Conservation (phyloP, 2,888 invertebrate species). For the Ochropleura leucogaster region DNA sequence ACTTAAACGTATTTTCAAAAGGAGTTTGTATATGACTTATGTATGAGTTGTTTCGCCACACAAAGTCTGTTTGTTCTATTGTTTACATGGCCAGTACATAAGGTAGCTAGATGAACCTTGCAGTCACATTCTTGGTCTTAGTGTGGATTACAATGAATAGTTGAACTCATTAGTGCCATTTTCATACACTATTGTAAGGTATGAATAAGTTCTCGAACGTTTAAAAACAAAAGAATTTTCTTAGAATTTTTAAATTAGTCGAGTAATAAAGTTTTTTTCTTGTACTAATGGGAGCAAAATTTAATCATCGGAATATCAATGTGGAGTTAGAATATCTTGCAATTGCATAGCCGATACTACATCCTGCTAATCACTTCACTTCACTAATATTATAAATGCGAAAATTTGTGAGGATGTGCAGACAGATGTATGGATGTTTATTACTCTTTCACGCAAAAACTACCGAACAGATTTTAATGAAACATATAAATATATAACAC, state of each 20-base stretch:
- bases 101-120: constrained; percentile 62
- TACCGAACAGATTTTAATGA: too few species aligned
- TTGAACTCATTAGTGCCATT: constrained; percentile 62
- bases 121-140: constrained; percentile 57
- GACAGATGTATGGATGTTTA: too few species aligned
- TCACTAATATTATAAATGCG: too few species aligned
- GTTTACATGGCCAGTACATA: constrained; percentile 57
- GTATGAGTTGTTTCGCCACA: constrained; percentile 58
- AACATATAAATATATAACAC: too few species aligned
- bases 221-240: constrained; percentile 39
- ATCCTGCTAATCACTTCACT: too few species aligned
- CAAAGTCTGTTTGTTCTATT: constrained; percentile 58
- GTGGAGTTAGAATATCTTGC: not conserved
- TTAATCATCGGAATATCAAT: not conserved
- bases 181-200: constrained; percentile 50
- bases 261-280: not conserved
- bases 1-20: constrained; percentile 52
- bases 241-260: constrained; percentile 26
- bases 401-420: too few species aligned
- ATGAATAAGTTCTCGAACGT: constrained; percentile 40
- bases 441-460: too few species aligned
- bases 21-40: constrained; percentile 44
- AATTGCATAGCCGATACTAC: not conserved
- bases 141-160: constrained; percentile 59
- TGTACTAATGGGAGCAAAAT: constrained; percentile 10